Evolutionary conservation across 2,888 invertebrate species (phyloP).

Genomic region (Helleia helle): DNA sequence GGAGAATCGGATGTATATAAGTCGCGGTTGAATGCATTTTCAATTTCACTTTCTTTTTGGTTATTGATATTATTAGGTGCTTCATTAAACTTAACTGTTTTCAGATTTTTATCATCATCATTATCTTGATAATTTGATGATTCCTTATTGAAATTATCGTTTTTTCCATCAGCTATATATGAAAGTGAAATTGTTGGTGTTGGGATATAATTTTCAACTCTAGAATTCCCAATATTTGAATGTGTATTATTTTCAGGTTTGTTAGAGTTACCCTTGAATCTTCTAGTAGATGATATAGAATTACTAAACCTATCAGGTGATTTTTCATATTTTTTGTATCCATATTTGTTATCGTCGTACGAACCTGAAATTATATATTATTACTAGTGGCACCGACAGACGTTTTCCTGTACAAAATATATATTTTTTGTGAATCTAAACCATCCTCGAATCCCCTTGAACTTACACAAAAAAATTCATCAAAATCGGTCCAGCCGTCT

Average conservation of each 20-base stretch:
- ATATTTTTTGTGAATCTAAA: no score
- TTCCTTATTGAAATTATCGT: no score
- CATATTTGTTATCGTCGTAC: constrained; percentile 52
- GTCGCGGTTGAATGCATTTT: not conserved
- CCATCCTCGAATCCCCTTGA: no score
- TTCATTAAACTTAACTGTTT: not conserved
- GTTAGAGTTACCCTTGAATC: not conserved
- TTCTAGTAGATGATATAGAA: not conserved
- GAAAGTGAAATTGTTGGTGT: not conserved
- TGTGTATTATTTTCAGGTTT: not conserved
- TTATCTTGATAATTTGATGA: not conserved
- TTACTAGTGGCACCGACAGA: no score
- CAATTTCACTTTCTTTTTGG: no score
- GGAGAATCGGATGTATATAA: not conserved
- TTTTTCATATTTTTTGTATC: constrained; percentile 38
- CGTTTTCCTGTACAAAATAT: no score
- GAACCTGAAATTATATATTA: constrained; percentile 40
- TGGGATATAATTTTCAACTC: not conserved
- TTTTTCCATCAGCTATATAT: no score
- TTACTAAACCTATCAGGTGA: not conserved
- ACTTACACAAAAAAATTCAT: no score
- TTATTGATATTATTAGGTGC: not conserved
- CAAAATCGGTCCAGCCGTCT: no score
- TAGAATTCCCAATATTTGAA: not conserved
- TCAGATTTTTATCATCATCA: not conserved